These are phyloP conservation scores for Ptychoptera contaminata DNA, from an alignment of 2,888 invertebrate genomes.

Conservation along the genomic window DNA sequence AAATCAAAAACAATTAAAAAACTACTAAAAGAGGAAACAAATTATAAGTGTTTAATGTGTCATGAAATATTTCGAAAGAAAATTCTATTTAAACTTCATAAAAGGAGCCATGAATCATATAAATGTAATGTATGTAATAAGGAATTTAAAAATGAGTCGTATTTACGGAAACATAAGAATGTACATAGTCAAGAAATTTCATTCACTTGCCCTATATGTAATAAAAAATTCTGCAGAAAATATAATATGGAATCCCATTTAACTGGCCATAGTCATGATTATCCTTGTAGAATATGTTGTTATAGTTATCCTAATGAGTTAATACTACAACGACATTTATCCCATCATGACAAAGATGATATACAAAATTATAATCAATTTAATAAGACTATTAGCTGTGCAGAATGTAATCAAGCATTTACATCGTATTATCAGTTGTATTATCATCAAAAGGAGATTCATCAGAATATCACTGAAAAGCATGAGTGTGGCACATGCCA, in stretches of 20 bases:
- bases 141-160: slow-evolving; percentile 6
- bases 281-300: neutral
- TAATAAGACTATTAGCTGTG: neutral
- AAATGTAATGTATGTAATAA: slow-evolving; percentile 6
- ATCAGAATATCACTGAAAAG: slow-evolving; percentile 7
- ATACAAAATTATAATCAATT: neutral
- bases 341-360: neutral
- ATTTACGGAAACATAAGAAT: slow-evolving; percentile 6
- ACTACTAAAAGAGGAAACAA: neutral
- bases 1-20: too few relatives aligned
- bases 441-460: slow-evolving; percentile 12
- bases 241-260: neutral
- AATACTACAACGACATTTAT: neutral
- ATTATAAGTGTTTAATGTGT: slow-evolving; percentile 4
- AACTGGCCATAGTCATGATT: neutral
- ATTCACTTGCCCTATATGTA: neutral
- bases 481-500: slow-evolving; percentile 12
- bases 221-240: neutral
- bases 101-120: slow-evolving; percentile 4
- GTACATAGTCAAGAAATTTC: slow-evolving; percentile 2
- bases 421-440: slow-evolving; percentile 9
- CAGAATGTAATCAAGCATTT: neutral
- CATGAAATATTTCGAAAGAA: slow-evolving; percentile 2
- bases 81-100: slow-evolving; percentile 2
- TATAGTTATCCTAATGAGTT: neutral